These are phyloP conservation scores for Onthophagus taurus DNA, from an alignment of 1,140 invertebrate species.

Conservation along the genomic window DNA sequence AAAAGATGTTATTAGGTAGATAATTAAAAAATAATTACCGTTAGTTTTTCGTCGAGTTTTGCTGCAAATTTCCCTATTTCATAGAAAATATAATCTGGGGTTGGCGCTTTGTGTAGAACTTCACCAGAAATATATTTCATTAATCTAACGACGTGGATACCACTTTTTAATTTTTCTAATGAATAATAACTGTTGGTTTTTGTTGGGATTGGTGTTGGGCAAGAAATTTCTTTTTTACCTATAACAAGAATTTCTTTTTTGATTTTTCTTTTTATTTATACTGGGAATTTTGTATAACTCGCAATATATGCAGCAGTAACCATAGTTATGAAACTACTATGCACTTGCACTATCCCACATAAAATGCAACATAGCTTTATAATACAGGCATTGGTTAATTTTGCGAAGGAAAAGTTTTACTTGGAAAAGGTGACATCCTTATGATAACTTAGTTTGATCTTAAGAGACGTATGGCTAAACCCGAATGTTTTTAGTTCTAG, in stretches of 20 bases:
- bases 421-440: too few species aligned
- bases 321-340: too few species aligned
- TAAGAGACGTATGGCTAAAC: too few species aligned
- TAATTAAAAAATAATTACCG: constrained; percentile 39
- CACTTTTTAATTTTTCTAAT: constrained; percentile 42
- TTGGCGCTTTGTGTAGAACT: constrained; percentile 50
- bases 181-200: constrained; percentile 52
- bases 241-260: too few species aligned
- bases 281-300: too few species aligned
- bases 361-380: too few species aligned
- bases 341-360: too few species aligned
- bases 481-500: too few species aligned
- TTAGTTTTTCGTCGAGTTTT: constrained; percentile 54
- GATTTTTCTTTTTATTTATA: too few species aligned
- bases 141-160: constrained; percentile 57
- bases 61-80: constrained; percentile 61
- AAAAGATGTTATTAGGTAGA: neutral
- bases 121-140: constrained; percentile 64
- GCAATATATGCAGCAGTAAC: too few species aligned
- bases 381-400: too few species aligned
- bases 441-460: constrained; percentile 14
- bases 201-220: constrained; percentile 56
- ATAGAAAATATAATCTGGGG: constrained; percentile 48
- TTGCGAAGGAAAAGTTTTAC: too few species aligned
- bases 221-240: constrained; percentile 49